Evolutionary conservation across 1,140 invertebrate species (phyloP), one percentile per base, ranked within the genome.

Genomic region (Trachymyrmex septentrionalis): DNA sequence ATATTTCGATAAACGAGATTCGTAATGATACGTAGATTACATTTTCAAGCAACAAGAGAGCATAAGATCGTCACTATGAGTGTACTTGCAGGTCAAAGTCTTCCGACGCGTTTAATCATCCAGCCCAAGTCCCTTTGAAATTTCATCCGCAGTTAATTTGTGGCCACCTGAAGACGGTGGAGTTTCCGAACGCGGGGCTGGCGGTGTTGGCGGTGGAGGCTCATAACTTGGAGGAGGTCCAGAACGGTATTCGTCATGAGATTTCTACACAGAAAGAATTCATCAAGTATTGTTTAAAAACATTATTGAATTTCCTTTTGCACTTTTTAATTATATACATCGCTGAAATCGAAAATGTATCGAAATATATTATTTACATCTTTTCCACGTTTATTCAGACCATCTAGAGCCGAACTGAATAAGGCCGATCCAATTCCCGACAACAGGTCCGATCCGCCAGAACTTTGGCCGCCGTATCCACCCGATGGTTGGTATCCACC

Each of bases 101-200:
- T 55, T 48, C n/a, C 38, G 7, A 44, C 9, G 21, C 38, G 24
- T 50, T 89, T 92, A 93, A 86, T 94, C 91, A 1, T 94, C 90
- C 50, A 95, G 89, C 30, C 95, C 95, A 44, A 95, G 92, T 12
- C 95, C 95, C 88, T 92, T 94, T 1, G 94, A 95, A 77, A 95
- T 95, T 88, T 95, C 95, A 27, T 93, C 94, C 3, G 94, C 94
- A 19, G 89, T 90, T 44, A 95, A 86, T 89, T 93, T 94, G 5
- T 87, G 80, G 27, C 92, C 93, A 0, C 91, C 89, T 21, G 92
- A 30, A 48, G 91, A 38, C 38, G 91, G 90, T 34, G 93, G 88
- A 50, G 21, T 91, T 24, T 82, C 55, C 16, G 86, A 38, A 63
- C 75, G 73, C 57, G 85, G 34, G 38, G 86, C 64, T 1, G 88